Evolutionary conservation across 2,888 invertebrate species (phyloP).

Genomic region (Folsomia manolachei): DNA sequence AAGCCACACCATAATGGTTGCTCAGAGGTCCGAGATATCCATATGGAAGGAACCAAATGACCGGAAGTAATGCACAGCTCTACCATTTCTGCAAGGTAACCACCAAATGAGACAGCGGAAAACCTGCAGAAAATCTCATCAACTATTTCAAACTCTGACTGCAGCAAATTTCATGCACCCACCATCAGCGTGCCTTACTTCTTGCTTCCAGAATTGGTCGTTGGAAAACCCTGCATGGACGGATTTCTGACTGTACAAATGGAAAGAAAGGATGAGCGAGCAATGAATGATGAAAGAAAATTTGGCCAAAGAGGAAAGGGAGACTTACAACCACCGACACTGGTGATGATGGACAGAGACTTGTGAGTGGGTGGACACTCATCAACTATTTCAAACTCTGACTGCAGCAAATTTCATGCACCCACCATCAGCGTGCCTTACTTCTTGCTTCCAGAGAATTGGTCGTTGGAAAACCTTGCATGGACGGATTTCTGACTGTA

Average conservation of each 20-base stretch:
- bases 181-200: too few species aligned
- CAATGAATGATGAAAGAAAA: not conserved
- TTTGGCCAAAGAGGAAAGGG: not conserved
- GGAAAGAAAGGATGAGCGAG: not conserved
- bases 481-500: not conserved
- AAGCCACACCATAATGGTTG: slow-evolving; percentile 43
- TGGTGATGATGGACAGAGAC: not conserved
- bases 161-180: too few species aligned
- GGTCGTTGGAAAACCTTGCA: too few species aligned
- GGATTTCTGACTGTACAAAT: not conserved
- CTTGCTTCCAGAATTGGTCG: too few species aligned
- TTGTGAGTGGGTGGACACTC: not conserved
- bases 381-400: too few species aligned
- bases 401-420: too few species aligned
- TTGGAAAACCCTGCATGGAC: not conserved
- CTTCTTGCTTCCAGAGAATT: too few species aligned
- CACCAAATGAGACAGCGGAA: too few species aligned
- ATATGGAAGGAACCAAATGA: not conserved
- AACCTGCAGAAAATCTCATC: too few species aligned
- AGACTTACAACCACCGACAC: not conserved
- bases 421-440: too few species aligned
- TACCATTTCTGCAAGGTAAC: too few species aligned
- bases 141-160: too few species aligned
- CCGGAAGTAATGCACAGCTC: not conserved
- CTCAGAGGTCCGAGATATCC: not conserved